A percentile compares a stretch with the other conserved stretches of the same genome.
These are phyloP conservation scores for Amiota communis DNA, from an alignment of 2,888 invertebrate genomes.

Conservation along the genomic window DNA sequence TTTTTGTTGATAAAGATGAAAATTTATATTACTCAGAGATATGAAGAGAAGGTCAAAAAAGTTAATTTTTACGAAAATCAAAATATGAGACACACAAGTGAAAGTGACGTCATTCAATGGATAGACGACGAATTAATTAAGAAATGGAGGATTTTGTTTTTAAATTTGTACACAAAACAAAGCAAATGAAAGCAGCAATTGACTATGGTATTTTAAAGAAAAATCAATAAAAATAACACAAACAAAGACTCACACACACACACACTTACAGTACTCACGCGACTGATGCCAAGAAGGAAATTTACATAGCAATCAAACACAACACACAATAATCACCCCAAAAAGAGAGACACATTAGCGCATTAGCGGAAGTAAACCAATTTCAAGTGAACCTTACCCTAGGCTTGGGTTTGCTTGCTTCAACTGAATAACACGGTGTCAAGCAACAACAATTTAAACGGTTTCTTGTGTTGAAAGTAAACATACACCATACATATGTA, in stretches of 20 bases:
- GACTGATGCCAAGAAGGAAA: neutral
- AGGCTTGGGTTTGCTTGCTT: constrained; percentile 38
- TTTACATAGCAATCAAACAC: neutral
- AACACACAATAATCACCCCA: constrained; percentile 6
- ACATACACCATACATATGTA: constrained; percentile 47
- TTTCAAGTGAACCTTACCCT: constrained; percentile 41
- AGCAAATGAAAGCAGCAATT: constrained; percentile 36
- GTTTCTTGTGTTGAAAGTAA: constrained; percentile 52
- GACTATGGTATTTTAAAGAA: constrained; percentile 12
- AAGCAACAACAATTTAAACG: constrained; percentile 54
- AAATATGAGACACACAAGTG: no score
- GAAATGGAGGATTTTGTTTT: neutral
- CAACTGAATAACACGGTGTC: constrained; percentile 20
- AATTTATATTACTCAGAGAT: neutral
- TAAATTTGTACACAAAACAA: neutral
- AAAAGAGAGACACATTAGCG: constrained; percentile 9
- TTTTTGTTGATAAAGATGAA: no score
- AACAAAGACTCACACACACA: neutral
- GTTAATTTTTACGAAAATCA: neutral
- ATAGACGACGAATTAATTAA: neutral
- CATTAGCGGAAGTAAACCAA: constrained; percentile 17
- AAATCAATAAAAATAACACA: constrained; percentile 18
- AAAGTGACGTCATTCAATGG: constrained; percentile 14
- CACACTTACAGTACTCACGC: no score
- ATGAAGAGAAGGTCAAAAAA: constrained; percentile 38